A percentile compares a stretch with the other conserved stretches of the same genome.
Evolutionary conservation across 2,888 invertebrate genomes (phyloP).

Genomic region (Teleiodes luculella): DNA sequence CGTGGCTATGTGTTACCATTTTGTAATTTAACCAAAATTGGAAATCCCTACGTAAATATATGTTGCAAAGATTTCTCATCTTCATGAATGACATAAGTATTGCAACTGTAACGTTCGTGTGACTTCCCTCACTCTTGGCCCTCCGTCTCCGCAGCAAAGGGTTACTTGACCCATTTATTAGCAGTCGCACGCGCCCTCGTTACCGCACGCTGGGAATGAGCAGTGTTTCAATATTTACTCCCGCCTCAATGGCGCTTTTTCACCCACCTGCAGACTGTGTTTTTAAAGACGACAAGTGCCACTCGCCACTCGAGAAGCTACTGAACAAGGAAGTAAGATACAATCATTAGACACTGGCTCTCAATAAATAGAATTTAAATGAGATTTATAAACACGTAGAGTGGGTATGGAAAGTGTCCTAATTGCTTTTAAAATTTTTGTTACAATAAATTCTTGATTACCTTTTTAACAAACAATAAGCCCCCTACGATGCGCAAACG

Average conservation of each 20-base stretch:
- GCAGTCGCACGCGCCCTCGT: constrained; percentile 50
- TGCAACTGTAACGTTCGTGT: too few relatives aligned
- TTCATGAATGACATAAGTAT: too few relatives aligned
- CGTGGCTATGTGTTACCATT: too few relatives aligned
- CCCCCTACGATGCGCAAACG: constrained; percentile 10
- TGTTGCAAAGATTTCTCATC: too few relatives aligned
- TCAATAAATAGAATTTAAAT: background rate
- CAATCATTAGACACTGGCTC: background rate
- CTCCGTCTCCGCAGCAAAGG: constrained; percentile 41
- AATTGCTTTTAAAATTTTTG: too few relatives aligned
- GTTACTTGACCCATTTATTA: constrained; percentile 73
- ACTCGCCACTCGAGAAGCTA: background rate
- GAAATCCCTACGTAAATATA: too few relatives aligned
- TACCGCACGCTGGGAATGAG: constrained; percentile 55
- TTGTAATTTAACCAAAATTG: too few relatives aligned
- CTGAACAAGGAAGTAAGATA: background rate
- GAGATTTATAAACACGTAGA: background rate
- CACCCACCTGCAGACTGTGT: background rate
- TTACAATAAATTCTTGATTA: too few relatives aligned
- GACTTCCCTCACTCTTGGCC: too few relatives aligned
- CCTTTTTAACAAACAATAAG: constrained; percentile 1
- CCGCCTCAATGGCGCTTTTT: constrained; percentile 14
- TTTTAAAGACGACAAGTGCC: background rate
- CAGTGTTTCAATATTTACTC: constrained; percentile 51
- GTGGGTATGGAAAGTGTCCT: background rate